Conservation (phyloP, 2,888 invertebrate genomes). For the Daptonema setosum region DNA sequence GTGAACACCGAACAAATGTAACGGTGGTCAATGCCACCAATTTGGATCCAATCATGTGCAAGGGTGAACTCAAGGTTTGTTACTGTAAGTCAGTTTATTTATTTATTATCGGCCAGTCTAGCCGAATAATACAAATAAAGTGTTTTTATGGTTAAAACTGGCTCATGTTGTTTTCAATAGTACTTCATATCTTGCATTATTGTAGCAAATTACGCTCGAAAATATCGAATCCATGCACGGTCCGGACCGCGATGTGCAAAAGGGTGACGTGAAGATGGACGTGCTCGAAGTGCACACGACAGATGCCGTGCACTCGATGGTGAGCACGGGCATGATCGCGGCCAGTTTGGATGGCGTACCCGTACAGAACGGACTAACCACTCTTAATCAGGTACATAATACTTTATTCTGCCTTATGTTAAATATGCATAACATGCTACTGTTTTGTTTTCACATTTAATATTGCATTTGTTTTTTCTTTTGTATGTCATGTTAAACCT, state of each 20-base stretch:
- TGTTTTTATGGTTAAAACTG: too few relatives aligned
- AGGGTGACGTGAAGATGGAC: constrained; percentile 50
- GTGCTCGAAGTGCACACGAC: constrained; percentile 82
- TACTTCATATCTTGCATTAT: too few relatives aligned
- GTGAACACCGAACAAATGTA: constrained; percentile 44
- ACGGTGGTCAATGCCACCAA: constrained; percentile 77
- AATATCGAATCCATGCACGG: too few relatives aligned
- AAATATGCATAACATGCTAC: too few relatives aligned
- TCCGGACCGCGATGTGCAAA: constrained; percentile 19
- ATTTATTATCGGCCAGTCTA: neutral
- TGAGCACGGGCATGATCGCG: constrained; percentile 60
- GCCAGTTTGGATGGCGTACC: constrained; percentile 59
- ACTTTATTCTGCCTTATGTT: too few relatives aligned
- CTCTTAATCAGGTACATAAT: constrained; percentile 45
- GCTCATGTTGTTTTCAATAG: too few relatives aligned
- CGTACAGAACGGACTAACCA: constrained; percentile 78
- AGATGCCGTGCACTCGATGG: constrained; percentile 64
- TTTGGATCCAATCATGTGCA: constrained; percentile 71
- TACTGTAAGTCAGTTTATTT: neutral
- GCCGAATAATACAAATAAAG: too few relatives aligned
- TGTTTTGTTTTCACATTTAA: too few relatives aligned
- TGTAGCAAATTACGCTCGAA: too few relatives aligned
- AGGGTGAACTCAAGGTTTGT: constrained; percentile 42
- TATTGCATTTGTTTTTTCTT: too few relatives aligned
- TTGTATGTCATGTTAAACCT: too few relatives aligned